Conservation (phyloP, 2,888 invertebrate species). For the Junonia oenone region DNA sequence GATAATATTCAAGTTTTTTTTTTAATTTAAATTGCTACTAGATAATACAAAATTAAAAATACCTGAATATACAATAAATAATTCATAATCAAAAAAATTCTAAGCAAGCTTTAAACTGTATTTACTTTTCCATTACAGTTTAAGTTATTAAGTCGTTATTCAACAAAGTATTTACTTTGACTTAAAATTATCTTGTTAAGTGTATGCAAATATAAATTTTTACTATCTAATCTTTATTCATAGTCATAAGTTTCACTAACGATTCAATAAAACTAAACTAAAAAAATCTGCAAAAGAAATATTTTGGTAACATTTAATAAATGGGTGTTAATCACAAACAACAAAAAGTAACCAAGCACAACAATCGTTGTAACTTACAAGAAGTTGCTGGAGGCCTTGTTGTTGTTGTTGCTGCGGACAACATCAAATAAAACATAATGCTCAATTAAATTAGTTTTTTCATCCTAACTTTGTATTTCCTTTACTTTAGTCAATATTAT, state of each 20-base stretch:
- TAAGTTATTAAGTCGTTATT: constrained; percentile 4
- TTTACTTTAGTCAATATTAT: not conserved
- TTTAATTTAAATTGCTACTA: not conserved
- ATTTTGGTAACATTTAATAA: constrained; percentile 21
- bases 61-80: not conserved
- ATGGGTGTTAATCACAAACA: constrained; percentile 43
- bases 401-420: constrained; percentile 92
- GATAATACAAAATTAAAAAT: not conserved
- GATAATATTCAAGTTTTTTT: too few relatives aligned
- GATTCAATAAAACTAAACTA: constrained; percentile 7
- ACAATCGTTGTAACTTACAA: constrained; percentile 85
- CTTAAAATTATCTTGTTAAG: not conserved
- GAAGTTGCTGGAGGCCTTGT: constrained; percentile 93
- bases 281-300: constrained; percentile 15
- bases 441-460: constrained; percentile 24
- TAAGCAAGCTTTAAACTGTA: not conserved
- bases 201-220: constrained; percentile 12
- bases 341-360: constrained; percentile 60
- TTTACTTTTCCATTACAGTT: not conserved
- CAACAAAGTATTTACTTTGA: constrained; percentile 5
- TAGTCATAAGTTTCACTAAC: constrained; percentile 2
- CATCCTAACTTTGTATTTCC: not conserved
- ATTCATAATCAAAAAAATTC: not conserved
- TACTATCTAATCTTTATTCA: constrained; percentile 15
- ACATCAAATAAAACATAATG: constrained; percentile 45